These are phyloP conservation scores for Eclectus roratus DNA, from an alignment of 2,113 vertebrate genomes.

Conservation along the genomic window DNA sequence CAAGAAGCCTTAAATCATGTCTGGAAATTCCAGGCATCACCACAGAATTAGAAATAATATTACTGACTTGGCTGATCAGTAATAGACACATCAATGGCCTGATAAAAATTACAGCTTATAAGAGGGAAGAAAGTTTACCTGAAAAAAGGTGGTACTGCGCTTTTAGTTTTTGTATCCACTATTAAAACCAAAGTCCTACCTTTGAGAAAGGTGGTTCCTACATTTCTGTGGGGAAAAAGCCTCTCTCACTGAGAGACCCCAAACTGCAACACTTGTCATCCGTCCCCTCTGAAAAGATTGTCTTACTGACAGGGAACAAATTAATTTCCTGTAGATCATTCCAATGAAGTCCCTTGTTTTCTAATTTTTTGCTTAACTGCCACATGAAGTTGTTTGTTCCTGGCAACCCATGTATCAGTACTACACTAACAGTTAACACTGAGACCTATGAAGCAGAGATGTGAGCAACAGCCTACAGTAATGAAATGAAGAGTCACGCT, in stretches of 20 bases:
- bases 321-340: background rate
- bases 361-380: background rate
- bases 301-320: background rate
- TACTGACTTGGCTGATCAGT: background rate
- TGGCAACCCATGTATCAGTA: background rate
- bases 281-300: background rate
- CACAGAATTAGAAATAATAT: background rate
- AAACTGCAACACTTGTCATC: background rate
- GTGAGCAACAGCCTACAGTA: background rate
- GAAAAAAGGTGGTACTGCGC: background rate
- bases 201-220: background rate
- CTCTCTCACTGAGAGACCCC: background rate
- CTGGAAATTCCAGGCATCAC: background rate
- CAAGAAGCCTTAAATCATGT: background rate
- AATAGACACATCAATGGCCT: background rate
- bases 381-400: background rate
- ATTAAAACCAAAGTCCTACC: background rate
- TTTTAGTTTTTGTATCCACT: background rate
- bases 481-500: background rate
- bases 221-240: background rate
- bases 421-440: fast-evolving
- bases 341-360: background rate
- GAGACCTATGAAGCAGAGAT: background rate
- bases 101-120: background rate
- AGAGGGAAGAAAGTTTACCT: background rate